Base-by-base conservation (phyloP, 2,797 vertebrate species). In the Choloepus didactylus region DNA sequence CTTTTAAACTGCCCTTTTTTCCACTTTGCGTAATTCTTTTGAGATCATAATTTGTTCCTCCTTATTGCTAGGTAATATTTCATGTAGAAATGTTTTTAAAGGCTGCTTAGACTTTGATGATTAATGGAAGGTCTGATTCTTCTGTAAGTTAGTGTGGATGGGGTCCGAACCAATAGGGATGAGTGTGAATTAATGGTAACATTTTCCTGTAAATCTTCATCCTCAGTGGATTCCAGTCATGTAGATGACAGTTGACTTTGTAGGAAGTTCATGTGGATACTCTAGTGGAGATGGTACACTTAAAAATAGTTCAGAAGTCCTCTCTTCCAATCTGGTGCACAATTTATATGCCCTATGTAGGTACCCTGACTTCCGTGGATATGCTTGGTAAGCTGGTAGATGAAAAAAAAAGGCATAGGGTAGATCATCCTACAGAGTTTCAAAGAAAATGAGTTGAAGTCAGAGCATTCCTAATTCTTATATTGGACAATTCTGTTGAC, bases 61-160 rank as follows among this genome's bases (percentile, higher is more conserved):
- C 60, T 81, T 81, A 70, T 35, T 70, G 76, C 51, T 60, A 14
- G 35, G 29, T 73, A 46, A 18, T 35, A 27, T 29, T 75, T 31
- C 31, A 5, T 60, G 15, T 29, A 66, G 46, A 46, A 44, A 82
- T 31, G 21, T 76, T 76, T 83, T 80, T 51, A 75, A 73, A 86
- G 72, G 38, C 59, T 86, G 21, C 41, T 82, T 86, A 66, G 49
- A 82, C 49, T 66, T 87, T 38, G 70, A 31, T 56, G 12, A 70
- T 88, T 73, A 35, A 25, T 31, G 18, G 38, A 79, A 89, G 35
- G 27, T 86, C n/a, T 90, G 49, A 76, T 69, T 81, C 21, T 95
- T 86, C 44, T 9, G n/a, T 5, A 69, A 66, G 35, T 81, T 19
- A 41, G 51, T 73, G 18, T 25, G 87, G 25, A 15, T 89, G 46